A percentile compares a stretch with the other conserved stretches of the same genome.
Conservation (phyloP, 2,888 invertebrate species). For the Phania funesta region DNA sequence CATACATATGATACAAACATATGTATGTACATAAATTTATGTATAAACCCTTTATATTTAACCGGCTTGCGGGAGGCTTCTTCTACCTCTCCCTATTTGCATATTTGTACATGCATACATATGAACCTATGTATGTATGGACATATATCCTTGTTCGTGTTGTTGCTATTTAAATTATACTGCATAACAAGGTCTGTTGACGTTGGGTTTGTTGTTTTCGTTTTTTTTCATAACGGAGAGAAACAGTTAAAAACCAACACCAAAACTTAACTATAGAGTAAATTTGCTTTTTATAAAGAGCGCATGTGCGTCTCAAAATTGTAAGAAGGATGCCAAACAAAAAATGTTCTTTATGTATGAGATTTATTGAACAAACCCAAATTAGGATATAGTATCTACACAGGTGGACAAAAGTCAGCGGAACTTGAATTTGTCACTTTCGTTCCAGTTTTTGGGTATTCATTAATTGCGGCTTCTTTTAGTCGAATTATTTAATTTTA, state of each 20-base stretch:
- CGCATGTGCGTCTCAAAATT: conserved; percentile 43
- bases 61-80: conserved; percentile 40
- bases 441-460: no score
- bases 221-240: conserved; percentile 43
- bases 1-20: neutral
- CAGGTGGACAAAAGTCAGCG: no score
- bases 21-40: neutral
- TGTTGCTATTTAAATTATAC: conserved; percentile 28
- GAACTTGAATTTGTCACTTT: no score
- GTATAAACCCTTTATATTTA: conserved; percentile 21
- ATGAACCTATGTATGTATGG: neutral
- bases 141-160: neutral
- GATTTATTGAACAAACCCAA: no score
- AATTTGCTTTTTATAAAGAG: conserved; percentile 11
- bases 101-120: neutral
- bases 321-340: conserved; percentile 31
- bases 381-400: no score
- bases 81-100: neutral
- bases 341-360: neutral
- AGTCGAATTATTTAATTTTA: no score
- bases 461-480: no score
- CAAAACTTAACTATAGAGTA: conserved; percentile 20
- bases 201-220: conserved; percentile 41
- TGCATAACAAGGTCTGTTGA: conserved; percentile 59
- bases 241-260: neutral